A percentile compares a stretch with the other conserved stretches of the same genome.
These are phyloP conservation scores for Chaetodon auriga DNA, from an alignment of 2,113 vertebrate genomes.

Conservation along the genomic window DNA sequence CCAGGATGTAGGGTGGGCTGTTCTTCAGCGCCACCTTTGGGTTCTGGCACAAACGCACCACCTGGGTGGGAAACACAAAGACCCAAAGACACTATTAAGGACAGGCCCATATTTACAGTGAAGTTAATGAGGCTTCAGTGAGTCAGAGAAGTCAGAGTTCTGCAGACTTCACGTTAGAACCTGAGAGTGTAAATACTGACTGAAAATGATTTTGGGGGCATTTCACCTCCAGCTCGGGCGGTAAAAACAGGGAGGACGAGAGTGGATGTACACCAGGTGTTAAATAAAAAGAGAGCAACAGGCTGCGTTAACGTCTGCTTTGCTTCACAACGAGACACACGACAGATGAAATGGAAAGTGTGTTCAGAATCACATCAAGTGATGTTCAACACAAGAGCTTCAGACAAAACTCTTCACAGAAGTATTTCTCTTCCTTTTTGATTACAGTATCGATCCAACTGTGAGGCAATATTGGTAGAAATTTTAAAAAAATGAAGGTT, in stretches of 20 bases:
- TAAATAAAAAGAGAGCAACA: not conserved
- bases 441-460: not conserved
- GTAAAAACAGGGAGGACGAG: slow-evolving; percentile 18
- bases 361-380: not conserved
- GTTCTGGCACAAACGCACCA: slow-evolving; percentile 97
- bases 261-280: no score
- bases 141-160: not conserved
- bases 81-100: not conserved
- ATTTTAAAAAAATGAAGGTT: not conserved
- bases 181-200: not conserved
- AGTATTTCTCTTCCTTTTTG: not conserved
- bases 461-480: no score
- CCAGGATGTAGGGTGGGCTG: slow-evolving; percentile 98
- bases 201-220: not conserved
- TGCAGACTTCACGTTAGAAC: not conserved
- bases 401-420: not conserved
- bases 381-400: not conserved
- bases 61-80: slow-evolving; percentile 75
- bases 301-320: not conserved
- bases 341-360: not conserved
- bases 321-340: not conserved
- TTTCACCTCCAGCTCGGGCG: not conserved
- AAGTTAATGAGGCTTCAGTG: not conserved
- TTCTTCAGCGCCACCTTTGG: slow-evolving; percentile 97
- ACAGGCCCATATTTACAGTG: not conserved